Evolutionary conservation across 2,888 invertebrate genomes (phyloP), one percentile per base, ranked within the genome.

Genomic region (Hydraecia micacea): DNA sequence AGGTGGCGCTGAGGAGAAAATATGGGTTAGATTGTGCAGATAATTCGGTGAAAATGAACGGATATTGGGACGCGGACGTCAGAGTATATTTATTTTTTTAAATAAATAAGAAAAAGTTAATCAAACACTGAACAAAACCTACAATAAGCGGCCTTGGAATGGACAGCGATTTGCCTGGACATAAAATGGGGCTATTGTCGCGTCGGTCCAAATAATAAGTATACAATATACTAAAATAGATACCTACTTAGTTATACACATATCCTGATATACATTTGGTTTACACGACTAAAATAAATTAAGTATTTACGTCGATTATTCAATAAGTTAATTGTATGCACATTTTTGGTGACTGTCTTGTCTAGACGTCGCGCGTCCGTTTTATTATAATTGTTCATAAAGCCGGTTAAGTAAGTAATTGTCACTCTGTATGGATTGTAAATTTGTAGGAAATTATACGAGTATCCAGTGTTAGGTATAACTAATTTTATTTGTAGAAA

Each of bases 1-100:
- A 98, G 94, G 79, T 97, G 97, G 65, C 98, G 97, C 97, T 98
- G 92, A 66, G 21, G 15, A 55, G 28, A 63, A 63, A 32, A 32
- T 39, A 15, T 62, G 8, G 62, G 8, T 76, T 39, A 75, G 1
- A 25, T 62, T n/a, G 6, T 28, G 52, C 25, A 11, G 18, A 25
- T 11, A 39, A 15, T 46, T 11, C 9, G 25, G 25, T 4, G 2
- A 6, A 32, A 63, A 42, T n/a, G 18, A 52, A 69, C 25, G 2
- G 7, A 25, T 32, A 15, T 15, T 25, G 5, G 7, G 13, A 63
- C 18, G 8, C 62, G 7, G 46, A 28, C 15, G 49, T 32, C 68
- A 8, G 32, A 46, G 13, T 28, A 32, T 46, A 3, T 1, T 25
- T 62, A n/a, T 13, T 13, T 11, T 42, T 42, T 42, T 2, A 7